Conservation (phyloP, 2,113 vertebrate species). For the Acrocephalus kingi region DNA sequence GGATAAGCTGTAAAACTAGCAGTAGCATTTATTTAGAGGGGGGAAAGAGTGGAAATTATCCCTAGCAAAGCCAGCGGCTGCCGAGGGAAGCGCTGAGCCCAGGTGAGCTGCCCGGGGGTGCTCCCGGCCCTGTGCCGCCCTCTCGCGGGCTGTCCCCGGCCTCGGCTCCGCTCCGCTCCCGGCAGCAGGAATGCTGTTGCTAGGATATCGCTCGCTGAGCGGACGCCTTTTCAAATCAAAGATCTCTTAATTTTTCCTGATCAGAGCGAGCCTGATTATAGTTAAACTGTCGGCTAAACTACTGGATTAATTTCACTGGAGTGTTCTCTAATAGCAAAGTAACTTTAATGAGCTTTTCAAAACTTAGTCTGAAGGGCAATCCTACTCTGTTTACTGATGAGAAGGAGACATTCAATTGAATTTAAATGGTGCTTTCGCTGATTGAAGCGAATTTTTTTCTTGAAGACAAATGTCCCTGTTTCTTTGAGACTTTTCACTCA, state of each 20-base stretch:
- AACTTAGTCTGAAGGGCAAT: not conserved
- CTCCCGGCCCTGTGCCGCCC: not conserved
- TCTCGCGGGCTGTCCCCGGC: not conserved
- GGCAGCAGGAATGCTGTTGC: not conserved
- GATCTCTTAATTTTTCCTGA: not conserved
- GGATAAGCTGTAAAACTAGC: not conserved
- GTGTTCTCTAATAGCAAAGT: not conserved
- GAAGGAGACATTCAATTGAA: not conserved
- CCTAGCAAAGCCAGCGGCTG: accelerated
- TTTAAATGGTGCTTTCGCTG: not conserved
- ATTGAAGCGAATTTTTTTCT: not conserved
- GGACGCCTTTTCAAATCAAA: not conserved
- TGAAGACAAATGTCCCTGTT: not conserved
- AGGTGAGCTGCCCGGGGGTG: accelerated
- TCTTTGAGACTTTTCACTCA: not conserved
- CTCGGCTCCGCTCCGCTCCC: accelerated
- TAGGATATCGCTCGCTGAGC: no score
- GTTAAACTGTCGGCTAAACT: not conserved
- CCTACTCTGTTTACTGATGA: not conserved
- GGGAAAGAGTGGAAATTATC: not conserved
- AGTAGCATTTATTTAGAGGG: not conserved
- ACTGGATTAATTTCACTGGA: not conserved
- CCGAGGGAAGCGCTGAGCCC: accelerated
- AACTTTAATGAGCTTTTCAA: not conserved
- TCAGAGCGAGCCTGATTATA: not conserved